These are phyloP conservation scores for Catalaphyllia jardinei DNA, from an alignment of 64 coral and sea anemone species.

Conservation along the genomic window DNA sequence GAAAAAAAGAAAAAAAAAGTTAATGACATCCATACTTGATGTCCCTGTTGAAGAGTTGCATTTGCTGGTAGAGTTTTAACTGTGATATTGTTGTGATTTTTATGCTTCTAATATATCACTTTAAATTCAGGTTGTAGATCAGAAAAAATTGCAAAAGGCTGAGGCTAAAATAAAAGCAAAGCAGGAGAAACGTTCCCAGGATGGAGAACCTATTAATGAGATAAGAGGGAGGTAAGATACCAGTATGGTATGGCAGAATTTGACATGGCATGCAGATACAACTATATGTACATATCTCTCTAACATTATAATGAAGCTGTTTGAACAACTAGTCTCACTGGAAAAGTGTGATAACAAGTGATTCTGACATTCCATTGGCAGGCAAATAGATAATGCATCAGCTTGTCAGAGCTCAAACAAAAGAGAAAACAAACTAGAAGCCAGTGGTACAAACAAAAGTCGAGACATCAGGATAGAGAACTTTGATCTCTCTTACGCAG, in stretches of 20 bases:
- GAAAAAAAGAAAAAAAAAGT: too few species aligned
- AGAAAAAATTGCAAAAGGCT: constrained; percentile 77
- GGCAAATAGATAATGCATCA: constrained; percentile 69
- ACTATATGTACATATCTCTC: too few species aligned
- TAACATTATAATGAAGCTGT: too few species aligned
- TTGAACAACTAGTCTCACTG: too few species aligned
- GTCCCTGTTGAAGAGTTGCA: too few species aligned
- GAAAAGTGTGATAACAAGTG: neutral
- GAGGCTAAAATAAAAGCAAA: constrained; percentile 91
- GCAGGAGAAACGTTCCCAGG: constrained; percentile 67
- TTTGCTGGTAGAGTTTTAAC: too few species aligned
- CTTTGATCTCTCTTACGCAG: constrained; percentile 84
- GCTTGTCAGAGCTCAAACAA: constrained; percentile 72
- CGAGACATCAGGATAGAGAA: constrained; percentile 73
- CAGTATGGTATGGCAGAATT: neutral
- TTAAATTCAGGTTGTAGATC: constrained; percentile 59
- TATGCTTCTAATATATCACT: neutral
- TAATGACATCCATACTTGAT: too few species aligned
- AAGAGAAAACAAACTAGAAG: constrained; percentile 70
- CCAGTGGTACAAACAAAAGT: constrained; percentile 65
- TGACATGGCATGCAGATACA: too few species aligned
- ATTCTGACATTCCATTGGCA: neutral
- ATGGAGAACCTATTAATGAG: constrained; percentile 46
- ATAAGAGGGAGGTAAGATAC: constrained; percentile 25
- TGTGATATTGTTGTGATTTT: too few species aligned